Evolutionary conservation across 2,797 vertebrate genomes (phyloP).

Genomic region (Pangasius macronema): DNA sequence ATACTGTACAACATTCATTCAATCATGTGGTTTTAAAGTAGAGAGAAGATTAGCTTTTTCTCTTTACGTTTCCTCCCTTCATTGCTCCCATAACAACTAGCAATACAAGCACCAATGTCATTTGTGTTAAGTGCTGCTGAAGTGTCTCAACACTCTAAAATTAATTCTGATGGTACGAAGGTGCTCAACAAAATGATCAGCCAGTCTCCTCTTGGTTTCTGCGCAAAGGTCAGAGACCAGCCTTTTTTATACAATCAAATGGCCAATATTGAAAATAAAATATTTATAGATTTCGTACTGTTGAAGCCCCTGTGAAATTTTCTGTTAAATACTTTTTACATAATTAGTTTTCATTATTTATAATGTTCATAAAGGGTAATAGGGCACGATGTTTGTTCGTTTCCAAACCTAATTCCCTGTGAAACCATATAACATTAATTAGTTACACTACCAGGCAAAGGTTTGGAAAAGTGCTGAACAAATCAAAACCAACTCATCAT

Average conservation of each 20-base stretch:
- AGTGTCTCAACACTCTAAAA: not conserved
- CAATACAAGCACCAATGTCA: not conserved
- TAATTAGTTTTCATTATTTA: no score
- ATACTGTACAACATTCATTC: not conserved
- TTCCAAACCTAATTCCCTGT: not conserved
- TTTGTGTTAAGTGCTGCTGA: not conserved
- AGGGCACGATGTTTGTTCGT: not conserved
- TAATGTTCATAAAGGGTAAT: not conserved
- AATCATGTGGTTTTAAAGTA: not conserved
- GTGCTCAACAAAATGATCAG: not conserved
- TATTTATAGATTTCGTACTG: not conserved
- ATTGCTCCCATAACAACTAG: not conserved
- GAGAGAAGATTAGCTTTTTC: not conserved
- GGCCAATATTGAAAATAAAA: not conserved
- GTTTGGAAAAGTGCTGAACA: not conserved
- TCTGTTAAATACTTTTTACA: no score
- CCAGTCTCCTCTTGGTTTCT: not conserved
- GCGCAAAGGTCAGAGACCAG: not conserved
- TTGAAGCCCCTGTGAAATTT: no score
- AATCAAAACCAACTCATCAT: not conserved
- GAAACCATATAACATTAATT: not conserved
- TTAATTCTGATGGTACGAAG: not conserved
- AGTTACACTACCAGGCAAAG: not conserved
- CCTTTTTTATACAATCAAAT: not conserved
- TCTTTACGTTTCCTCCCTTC: not conserved